These are phyloP conservation scores for Brachionus asplanchnoidis DNA, from an alignment of 1,140 invertebrate genomes.

Conservation along the genomic window DNA sequence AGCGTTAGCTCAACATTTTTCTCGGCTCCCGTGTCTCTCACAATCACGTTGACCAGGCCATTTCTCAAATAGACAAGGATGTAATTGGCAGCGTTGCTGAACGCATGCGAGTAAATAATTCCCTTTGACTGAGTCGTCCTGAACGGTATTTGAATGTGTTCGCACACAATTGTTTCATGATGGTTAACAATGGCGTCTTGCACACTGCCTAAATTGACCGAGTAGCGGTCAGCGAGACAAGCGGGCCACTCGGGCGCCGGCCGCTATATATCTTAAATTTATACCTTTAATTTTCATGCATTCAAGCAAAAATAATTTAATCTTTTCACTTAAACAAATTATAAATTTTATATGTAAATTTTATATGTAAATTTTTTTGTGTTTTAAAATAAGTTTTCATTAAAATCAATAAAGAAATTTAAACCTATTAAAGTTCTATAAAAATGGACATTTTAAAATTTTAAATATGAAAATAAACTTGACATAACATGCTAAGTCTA, in stretches of 20 bases:
- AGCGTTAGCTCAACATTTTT: neutral
- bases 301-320: too few relatives aligned
- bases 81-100: neutral
- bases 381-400: too few relatives aligned
- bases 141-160: conserved; percentile 25
- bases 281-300: too few relatives aligned
- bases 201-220: neutral
- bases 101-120: conserved; percentile 29
- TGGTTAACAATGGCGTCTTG: conserved; percentile 9
- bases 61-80: conserved; percentile 15
- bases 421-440: too few relatives aligned
- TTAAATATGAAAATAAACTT: too few relatives aligned
- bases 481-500: too few relatives aligned
- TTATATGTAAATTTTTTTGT: too few relatives aligned
- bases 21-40: conserved; percentile 1
- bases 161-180: conserved; percentile 9
- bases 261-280: too few relatives aligned
- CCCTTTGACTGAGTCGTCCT: neutral
- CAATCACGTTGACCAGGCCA: neutral
- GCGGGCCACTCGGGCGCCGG: neutral
- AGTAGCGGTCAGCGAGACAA: neutral
- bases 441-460: too few relatives aligned
- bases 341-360: too few relatives aligned
- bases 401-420: too few relatives aligned
- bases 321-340: too few relatives aligned